phyloP scores from a whole-genome alignment of 2,113 vertebrate genomes.

The Muscicapa adusta region DNA sequence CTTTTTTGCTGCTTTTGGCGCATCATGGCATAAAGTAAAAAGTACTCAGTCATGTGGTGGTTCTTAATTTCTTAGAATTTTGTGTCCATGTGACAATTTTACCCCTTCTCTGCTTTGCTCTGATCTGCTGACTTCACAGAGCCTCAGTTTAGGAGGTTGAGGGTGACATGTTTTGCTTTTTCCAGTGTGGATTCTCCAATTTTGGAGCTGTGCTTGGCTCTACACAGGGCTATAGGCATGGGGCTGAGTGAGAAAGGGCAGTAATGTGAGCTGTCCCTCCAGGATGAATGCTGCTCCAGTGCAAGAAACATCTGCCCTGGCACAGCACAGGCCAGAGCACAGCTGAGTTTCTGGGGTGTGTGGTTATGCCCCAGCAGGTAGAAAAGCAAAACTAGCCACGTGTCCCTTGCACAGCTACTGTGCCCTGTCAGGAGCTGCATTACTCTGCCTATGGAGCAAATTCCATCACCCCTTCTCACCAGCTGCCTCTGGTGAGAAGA shows the following conservation, averaged over 20 bases:
- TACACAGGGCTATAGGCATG: accelerated
- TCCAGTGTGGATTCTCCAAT: accelerated
- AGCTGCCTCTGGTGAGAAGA: not conserved
- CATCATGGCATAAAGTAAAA: not conserved
- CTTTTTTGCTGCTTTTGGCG: not conserved
- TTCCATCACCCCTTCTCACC: not conserved
- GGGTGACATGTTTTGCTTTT: not conserved
- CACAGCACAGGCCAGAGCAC: not conserved
- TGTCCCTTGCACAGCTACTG: not conserved
- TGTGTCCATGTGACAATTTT: not conserved
- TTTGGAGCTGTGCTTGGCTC: not conserved
- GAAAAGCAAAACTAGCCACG: not conserved
- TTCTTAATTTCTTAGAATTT: not conserved
- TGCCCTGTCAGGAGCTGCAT: not conserved
- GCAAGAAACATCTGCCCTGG: not conserved
- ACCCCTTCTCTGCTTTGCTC: not conserved
- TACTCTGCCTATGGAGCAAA: not conserved
- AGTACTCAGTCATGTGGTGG: not conserved
- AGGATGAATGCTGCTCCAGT: not conserved
- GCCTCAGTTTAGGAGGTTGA: accelerated
- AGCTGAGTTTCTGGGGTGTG: not conserved
- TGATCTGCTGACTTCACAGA: accelerated
- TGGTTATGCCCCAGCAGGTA: not conserved
- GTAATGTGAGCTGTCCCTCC: not conserved
- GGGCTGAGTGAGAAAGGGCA: not conserved